phyloP scores from a whole-genome alignment of 2,113 vertebrate genomes.

The Dunckerocampus dactyliophorus region DNA sequence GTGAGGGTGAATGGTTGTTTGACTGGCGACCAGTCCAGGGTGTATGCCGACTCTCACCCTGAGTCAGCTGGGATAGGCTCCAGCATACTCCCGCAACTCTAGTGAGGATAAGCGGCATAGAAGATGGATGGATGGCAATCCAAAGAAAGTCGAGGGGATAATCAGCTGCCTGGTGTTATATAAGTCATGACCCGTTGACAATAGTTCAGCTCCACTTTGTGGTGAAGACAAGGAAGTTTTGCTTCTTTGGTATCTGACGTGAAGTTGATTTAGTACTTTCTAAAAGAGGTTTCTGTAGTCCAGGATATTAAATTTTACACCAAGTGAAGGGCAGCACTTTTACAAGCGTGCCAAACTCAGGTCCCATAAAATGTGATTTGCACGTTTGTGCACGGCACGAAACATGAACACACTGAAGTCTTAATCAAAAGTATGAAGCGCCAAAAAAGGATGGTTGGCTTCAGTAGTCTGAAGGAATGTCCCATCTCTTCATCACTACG shows the following conservation, averaged over 20 bases:
- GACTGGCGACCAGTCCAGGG: no score
- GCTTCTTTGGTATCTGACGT: conserved; percentile 5
- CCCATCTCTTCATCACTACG: no score
- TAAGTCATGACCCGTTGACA: no score
- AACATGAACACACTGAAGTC: conserved; percentile 43
- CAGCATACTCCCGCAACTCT: no score
- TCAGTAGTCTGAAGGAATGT: background rate
- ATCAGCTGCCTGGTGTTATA: no score
- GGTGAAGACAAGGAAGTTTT: conserved; percentile 10
- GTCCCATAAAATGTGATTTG: conserved; percentile 58
- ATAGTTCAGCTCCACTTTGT: background rate
- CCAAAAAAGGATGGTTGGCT: conserved; percentile 24
- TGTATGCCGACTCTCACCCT: no score
- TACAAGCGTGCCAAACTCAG: no score
- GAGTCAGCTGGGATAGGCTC: no score
- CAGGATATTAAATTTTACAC: conserved; percentile 32
- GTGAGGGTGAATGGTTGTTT: no score
- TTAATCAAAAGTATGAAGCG: conserved; percentile 54
- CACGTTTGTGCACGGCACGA: conserved; percentile 20
- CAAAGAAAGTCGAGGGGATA: no score
- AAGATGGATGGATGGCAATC: no score
- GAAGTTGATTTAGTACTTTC: conserved; percentile 44
- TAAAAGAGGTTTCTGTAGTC: background rate
- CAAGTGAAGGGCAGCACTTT: conserved; percentile 14
- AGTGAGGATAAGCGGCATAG: no score